A percentile compares a stretch with the other conserved stretches of the same genome.
Evolutionary conservation across 1,140 invertebrate species (phyloP).

Genomic region (Drosophila baimaii): DNA sequence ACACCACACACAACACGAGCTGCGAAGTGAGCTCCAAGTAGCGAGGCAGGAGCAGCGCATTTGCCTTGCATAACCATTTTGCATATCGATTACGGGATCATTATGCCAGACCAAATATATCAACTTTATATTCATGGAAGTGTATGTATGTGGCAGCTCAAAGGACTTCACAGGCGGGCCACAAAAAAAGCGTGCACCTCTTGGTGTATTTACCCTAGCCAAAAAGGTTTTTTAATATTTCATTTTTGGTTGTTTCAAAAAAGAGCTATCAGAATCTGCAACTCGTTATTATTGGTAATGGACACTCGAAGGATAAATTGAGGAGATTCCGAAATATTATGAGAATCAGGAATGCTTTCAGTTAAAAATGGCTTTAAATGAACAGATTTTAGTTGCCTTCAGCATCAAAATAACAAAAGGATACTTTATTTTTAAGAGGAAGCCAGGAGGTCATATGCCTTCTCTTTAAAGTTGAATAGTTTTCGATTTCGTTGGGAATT

Average conservation of each 20-base stretch:
- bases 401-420: too few relatives aligned
- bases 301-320: neutral
- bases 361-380: neutral
- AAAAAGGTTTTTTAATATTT: conserved; percentile 6
- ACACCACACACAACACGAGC: conserved; percentile 7
- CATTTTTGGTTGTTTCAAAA: neutral
- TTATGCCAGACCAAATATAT: conserved; percentile 48
- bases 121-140: conserved; percentile 54
- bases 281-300: neutral
- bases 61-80: conserved; percentile 38
- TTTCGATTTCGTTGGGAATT: too few relatives aligned
- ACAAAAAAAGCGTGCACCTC: neutral
- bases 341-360: neutral
- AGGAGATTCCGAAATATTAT: neutral
- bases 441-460: too few relatives aligned
- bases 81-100: conserved; percentile 59
- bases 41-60: conserved; percentile 14
- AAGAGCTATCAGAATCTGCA: neutral
- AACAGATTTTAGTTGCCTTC: neutral
- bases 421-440: too few relatives aligned
- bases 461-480: too few relatives aligned
- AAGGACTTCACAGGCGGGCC: neutral
- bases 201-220: neutral
- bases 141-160: conserved; percentile 12
- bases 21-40: conserved; percentile 20